Evolutionary conservation across 1,140 invertebrate genomes (phyloP).

Genomic region (Calosoma granatense): DNA sequence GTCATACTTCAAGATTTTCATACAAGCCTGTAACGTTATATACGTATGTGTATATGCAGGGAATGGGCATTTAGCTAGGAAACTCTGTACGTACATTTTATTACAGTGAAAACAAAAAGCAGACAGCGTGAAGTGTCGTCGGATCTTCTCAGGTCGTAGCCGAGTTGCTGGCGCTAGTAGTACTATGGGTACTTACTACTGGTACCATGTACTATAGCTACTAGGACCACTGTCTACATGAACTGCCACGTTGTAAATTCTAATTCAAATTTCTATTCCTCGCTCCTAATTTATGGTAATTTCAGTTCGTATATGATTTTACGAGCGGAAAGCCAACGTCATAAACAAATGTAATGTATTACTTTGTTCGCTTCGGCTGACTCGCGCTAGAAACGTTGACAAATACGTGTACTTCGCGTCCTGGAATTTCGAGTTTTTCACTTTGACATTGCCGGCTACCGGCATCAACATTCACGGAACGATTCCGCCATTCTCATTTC

Average conservation of each 20-base stretch:
- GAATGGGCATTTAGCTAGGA: too few relatives aligned
- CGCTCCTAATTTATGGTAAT: conserved; percentile 3
- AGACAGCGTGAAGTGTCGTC: too few relatives aligned
- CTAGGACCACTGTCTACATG: too few relatives aligned
- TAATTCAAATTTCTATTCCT: conserved; percentile 1
- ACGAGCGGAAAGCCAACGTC: conserved; percentile 2
- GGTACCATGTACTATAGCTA: too few relatives aligned
- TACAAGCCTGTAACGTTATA: too few relatives aligned
- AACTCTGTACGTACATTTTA: too few relatives aligned
- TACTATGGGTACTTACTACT: too few relatives aligned
- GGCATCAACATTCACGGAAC: background rate
- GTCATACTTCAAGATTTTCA: too few relatives aligned
- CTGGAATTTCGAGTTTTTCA: background rate
- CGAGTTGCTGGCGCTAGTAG: too few relatives aligned
- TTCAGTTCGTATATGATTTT: background rate
- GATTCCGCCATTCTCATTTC: conserved; percentile 6
- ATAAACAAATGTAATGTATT: conserved; percentile 4
- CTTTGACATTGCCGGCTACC: background rate
- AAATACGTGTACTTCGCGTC: background rate
- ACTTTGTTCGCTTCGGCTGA: background rate
- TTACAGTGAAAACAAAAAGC: too few relatives aligned
- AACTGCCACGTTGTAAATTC: conserved; percentile 1
- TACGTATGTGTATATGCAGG: too few relatives aligned
- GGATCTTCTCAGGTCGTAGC: too few relatives aligned
- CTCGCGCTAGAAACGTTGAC: background rate